These are phyloP conservation scores for Hyposmocoma kahamanoa DNA, from an alignment of 1,140 invertebrate genomes.

Conservation along the genomic window DNA sequence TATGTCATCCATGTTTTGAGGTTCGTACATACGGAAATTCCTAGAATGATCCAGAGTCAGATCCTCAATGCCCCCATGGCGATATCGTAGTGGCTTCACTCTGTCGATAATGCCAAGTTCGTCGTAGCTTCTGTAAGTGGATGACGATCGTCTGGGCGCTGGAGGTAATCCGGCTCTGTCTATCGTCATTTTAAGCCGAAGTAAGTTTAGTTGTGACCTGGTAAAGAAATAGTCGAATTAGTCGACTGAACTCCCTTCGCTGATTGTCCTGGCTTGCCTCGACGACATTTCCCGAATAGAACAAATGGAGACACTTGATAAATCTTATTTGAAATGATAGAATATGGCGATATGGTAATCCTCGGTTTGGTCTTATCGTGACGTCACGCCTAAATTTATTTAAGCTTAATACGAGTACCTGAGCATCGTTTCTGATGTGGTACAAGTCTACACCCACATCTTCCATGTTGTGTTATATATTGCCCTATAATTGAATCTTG, in stretches of 20 bases:
- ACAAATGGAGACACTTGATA: too few species aligned
- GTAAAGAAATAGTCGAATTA: constrained; percentile 36
- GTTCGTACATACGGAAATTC: constrained; percentile 34
- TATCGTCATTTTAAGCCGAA: constrained; percentile 57
- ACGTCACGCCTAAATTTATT: too few species aligned
- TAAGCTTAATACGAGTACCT: too few species aligned
- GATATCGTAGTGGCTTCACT: constrained; percentile 41
- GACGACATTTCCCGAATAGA: too few species aligned
- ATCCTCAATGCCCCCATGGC: constrained; percentile 58
- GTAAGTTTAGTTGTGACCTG: constrained; percentile 50
- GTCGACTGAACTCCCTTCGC: constrained; percentile 14
- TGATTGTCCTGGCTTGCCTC: constrained; percentile 50
- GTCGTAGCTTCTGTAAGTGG: constrained; percentile 74
- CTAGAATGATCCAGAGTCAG: constrained; percentile 42
- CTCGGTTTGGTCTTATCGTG: too few species aligned
- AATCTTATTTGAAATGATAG: too few species aligned
- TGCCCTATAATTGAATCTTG: too few species aligned
- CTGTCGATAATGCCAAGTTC: constrained; percentile 55
- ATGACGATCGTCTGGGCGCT: constrained; percentile 55
- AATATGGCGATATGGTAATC: too few species aligned
- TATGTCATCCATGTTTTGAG: constrained; percentile 57
- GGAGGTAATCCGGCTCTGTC: constrained; percentile 57
- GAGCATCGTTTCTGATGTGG: too few species aligned
- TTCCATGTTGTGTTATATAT: too few species aligned
- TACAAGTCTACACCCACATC: too few species aligned